Base-by-base conservation (phyloP, 2,888 invertebrate species). In the Cynaeus angustus region DNA sequence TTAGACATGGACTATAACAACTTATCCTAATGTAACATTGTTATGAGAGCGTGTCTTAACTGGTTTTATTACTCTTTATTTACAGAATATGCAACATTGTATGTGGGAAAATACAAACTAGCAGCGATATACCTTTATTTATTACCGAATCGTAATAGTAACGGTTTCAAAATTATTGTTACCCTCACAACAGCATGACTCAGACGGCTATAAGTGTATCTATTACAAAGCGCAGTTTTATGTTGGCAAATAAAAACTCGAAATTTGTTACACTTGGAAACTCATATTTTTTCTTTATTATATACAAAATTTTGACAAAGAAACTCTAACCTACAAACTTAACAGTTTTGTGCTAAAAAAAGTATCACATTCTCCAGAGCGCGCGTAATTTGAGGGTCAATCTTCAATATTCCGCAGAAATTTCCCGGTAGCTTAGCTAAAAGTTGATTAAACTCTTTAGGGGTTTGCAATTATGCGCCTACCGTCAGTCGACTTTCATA, bases 401-500 rank as follows among this genome's bases (percentile, higher is more conserved):
- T 33, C 48, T 16, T 37, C 50, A 38, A 46, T 58, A 45, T 45
- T 45, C n/a, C 13, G 56, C 38, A 21, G 14, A 38, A 66, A 56
- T 66, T 45, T 46, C 53, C 56, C 56, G 55, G 48, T 56, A 66
- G 66, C 37, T 56, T 56, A 37, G 43, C 33, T 48, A 50, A 52
- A 67, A 59, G 66, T 61, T 66, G 58, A 70, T 70, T 70, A 70
- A 66, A 70, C 70, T 55, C 55, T 66, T 65, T 65, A 68, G 55
- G 65, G 33, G 41, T 41, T 52, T 14, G 59, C 46, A 53, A 66
- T 45, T 41, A 66, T 61, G 70, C 38, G 41, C 38, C 46, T 38
- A 67, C 43, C 50, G 69, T 66, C 46, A 45, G 56, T 33, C 70
- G 62, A 64, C 46, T 72, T 75, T 73, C 71, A 75, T 75, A 75